Conservation (phyloP, 2,888 invertebrate species). For the Melinaea marsaeus region DNA sequence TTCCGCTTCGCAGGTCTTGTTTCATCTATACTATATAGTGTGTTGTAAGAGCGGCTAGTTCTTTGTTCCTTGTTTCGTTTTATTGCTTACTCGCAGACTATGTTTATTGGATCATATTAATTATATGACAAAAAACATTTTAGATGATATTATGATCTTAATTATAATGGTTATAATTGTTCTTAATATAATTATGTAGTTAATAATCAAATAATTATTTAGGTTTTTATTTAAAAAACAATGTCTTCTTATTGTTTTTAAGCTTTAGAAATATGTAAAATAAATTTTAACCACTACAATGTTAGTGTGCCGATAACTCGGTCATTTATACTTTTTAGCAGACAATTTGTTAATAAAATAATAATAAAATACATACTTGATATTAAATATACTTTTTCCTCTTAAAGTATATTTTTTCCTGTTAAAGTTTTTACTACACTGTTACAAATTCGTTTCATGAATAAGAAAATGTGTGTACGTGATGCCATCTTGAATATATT, state of each 20-base stretch:
- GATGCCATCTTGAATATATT: too few species aligned
- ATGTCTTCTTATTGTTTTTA: background rate
- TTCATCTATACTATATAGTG: constrained; percentile 4
- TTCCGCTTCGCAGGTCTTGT: constrained; percentile 25
- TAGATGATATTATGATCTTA: too few species aligned
- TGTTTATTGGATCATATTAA: background rate
- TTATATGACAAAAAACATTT: too few species aligned
- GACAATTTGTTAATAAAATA: background rate
- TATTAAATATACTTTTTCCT: too few species aligned
- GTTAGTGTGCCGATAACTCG: background rate
- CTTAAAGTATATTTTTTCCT: too few species aligned
- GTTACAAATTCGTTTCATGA: too few species aligned
- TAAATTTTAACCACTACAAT: background rate
- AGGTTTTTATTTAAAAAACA: background rate
- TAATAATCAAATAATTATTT: background rate
- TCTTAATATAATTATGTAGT: too few species aligned
- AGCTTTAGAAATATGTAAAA: background rate
- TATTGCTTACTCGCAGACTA: background rate
- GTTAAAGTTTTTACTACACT: too few species aligned
- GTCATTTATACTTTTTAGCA: background rate
- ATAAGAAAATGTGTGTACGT: too few species aligned
- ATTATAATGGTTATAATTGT: too few species aligned
- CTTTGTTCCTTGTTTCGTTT: background rate
- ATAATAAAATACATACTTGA: background rate
- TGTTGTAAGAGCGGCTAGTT: background rate